A percentile compares a stretch with the other conserved stretches of the same genome.
phyloP scores from a whole-genome alignment of 1,140 invertebrate genomes.

The Nixonia krombeini region DNA sequence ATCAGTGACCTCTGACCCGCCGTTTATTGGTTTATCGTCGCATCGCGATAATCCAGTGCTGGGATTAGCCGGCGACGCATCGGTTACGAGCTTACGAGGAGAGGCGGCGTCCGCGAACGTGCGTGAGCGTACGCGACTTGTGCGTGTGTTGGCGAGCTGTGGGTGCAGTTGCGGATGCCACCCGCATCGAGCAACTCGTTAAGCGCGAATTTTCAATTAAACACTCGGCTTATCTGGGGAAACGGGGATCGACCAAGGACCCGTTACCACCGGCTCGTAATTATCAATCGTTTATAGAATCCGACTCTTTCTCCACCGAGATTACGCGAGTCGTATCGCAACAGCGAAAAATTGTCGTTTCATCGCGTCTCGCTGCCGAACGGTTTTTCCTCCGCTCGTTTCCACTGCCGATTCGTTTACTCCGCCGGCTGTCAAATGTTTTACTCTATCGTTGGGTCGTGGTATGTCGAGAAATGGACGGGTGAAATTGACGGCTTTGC shows the following conservation, averaged over 20 bases:
- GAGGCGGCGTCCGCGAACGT: conserved; percentile 29
- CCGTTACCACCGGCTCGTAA: conserved; percentile 25
- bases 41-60: conserved; percentile 15
- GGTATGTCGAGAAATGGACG: no score
- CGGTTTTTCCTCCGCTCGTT: no score
- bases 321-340: conserved; percentile 19
- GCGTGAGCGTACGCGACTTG: conserved; percentile 32
- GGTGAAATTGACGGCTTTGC: no score
- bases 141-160: conserved; percentile 16
- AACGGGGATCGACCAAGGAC: conserved; percentile 28
- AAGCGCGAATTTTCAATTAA: conserved; percentile 55
- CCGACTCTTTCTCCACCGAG: not conserved
- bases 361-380: no score
- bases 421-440: no score
- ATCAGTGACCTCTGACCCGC: no score
- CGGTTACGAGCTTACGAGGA: conserved; percentile 25
- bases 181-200: conserved; percentile 57
- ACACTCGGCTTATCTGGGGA: conserved; percentile 38
- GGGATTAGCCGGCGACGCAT: conserved; percentile 23
- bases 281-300: conserved; percentile 44
- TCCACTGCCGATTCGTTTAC: no score
- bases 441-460: no score
- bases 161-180: conserved; percentile 54
- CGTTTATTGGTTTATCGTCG: conserved; percentile 28
- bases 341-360: no score